A percentile compares a stretch with the other conserved stretches of the same genome.
Conservation (phyloP, 2,113 vertebrate species). For the Larimichthys crocea region DNA sequence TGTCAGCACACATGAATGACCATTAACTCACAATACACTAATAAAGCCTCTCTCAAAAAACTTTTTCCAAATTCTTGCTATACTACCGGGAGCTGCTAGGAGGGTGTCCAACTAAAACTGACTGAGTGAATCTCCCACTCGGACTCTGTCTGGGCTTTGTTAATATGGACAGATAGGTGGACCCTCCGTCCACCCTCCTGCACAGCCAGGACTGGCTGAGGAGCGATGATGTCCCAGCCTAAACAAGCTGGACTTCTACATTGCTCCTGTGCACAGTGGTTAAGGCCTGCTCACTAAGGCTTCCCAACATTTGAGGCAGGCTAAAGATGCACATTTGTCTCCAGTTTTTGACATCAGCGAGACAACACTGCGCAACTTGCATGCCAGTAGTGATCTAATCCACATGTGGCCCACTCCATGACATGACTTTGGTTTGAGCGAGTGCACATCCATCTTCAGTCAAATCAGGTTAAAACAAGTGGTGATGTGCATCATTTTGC, state of each 20-base stretch:
- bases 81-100: not conserved
- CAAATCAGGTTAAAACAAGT: not conserved
- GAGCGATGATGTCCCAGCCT: conserved; percentile 21
- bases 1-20: not conserved
- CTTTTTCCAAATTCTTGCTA: not conserved
- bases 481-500: not conserved
- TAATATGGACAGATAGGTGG: conserved; percentile 22
- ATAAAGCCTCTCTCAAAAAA: not conserved
- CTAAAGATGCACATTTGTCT: not conserved
- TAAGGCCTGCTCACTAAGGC: not conserved
- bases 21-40: not conserved
- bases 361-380: not conserved
- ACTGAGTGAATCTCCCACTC: conserved; percentile 6
- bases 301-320: not conserved
- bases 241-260: conserved; percentile 2
- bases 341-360: not conserved
- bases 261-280: not conserved
- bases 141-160: conserved; percentile 38
- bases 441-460: not conserved
- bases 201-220: conserved; percentile 16
- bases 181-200: not conserved
- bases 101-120: conserved; percentile 7
- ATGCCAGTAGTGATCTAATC: not conserved
- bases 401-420: not conserved
- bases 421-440: not conserved